These are phyloP conservation scores for Oryzias curvinotus DNA, from an alignment of 2,113 vertebrate species.

Conservation along the genomic window DNA sequence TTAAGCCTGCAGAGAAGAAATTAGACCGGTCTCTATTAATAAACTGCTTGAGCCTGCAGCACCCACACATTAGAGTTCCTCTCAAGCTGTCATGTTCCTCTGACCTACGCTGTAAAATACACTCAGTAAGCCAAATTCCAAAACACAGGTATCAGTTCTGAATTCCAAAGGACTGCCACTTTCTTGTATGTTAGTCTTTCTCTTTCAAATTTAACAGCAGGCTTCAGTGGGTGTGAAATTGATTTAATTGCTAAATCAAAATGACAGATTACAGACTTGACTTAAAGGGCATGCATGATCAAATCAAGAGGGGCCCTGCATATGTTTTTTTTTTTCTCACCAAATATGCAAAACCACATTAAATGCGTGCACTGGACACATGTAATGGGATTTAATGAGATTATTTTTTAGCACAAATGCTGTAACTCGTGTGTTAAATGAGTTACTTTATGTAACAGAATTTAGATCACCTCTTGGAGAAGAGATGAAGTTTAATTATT, in stretches of 20 bases:
- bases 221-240: not conserved
- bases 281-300: not conserved
- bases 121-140: not conserved
- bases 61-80: not conserved
- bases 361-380: too few species aligned
- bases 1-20: not conserved
- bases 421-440: too few species aligned
- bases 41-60: not conserved
- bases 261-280: conserved; percentile 9
- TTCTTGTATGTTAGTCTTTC: conserved; percentile 2
- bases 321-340: too few species aligned
- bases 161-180: not conserved
- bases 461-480: too few species aligned
- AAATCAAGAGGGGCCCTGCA: not conserved
- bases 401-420: too few species aligned
- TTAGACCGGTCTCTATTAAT: too few species aligned
- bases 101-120: not conserved
- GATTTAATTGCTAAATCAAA: not conserved
- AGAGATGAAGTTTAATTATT: too few species aligned
- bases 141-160: not conserved
- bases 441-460: too few species aligned
- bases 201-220: conserved; percentile 5
- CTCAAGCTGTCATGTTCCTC: not conserved
- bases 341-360: too few species aligned
- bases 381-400: too few species aligned